These are phyloP conservation scores for Halocynthia roretzi DNA, from an alignment of 23 tunicate species.

Conservation along the genomic window DNA sequence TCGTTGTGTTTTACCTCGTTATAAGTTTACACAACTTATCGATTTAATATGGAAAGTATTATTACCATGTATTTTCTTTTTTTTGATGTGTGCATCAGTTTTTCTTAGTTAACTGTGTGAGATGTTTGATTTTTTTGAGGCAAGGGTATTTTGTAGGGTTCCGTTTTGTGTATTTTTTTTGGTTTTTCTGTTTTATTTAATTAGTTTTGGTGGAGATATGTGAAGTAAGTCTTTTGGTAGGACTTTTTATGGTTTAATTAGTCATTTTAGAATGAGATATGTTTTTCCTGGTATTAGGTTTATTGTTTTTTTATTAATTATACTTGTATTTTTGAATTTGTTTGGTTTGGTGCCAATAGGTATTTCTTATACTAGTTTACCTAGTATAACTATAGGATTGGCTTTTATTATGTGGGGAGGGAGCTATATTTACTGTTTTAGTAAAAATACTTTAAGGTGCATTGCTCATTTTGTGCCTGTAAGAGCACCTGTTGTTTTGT, in stretches of 20 bases:
- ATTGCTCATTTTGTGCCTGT: too few species aligned
- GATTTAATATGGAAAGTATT: conserved; percentile 1
- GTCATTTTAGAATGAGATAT: not conserved
- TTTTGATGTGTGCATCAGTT: not conserved
- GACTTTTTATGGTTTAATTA: too few species aligned
- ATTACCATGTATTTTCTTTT: not conserved
- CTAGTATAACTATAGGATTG: too few species aligned
- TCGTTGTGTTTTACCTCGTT: conserved; percentile 27
- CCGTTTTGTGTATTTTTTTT: not conserved
- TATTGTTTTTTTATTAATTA: not conserved
- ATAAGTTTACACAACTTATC: conserved; percentile 20
- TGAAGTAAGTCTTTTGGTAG: too few species aligned
- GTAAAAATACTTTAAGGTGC: too few species aligned
- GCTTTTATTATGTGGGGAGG: too few species aligned
- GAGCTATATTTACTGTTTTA: too few species aligned
- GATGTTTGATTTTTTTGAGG: not conserved
- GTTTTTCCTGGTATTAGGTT: not conserved
- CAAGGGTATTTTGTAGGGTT: not conserved
- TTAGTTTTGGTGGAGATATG: too few species aligned
- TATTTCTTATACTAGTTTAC: not conserved
- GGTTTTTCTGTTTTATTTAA: not conserved
- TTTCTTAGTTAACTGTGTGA: not conserved
- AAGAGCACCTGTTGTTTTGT: too few species aligned
- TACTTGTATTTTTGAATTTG: not conserved
- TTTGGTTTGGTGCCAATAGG: not conserved